Evolutionary conservation across 2,888 invertebrate genomes (phyloP).

Genomic region (Germaria angustata): DNA sequence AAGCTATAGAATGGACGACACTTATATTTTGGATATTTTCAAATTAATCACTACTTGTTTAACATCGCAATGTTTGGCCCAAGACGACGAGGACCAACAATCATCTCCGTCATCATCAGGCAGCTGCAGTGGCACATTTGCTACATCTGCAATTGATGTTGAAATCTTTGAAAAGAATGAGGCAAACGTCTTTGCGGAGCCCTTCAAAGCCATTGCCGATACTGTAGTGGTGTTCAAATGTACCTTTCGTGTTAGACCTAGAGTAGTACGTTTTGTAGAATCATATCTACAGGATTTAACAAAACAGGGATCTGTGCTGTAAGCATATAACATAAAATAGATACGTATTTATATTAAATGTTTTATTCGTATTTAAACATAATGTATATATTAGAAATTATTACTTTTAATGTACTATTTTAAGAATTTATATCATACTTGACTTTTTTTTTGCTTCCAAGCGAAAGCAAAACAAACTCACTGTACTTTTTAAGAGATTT

Average conservation of each 20-base stretch:
- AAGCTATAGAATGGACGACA: conserved; percentile 64
- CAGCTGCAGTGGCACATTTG: conserved; percentile 20
- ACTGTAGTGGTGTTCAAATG: conserved; percentile 69
- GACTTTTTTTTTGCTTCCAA: not conserved
- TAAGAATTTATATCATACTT: not conserved
- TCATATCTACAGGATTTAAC: conserved; percentile 58
- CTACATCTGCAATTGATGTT: conserved; percentile 55
- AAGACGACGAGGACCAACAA: conserved; percentile 65
- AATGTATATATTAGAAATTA: not conserved
- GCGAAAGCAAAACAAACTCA: not conserved
- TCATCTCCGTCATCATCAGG: conserved; percentile 46
- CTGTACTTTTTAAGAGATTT: not conserved
- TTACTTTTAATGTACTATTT: not conserved
- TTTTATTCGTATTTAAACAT: not conserved
- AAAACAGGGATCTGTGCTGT: conserved; percentile 56
- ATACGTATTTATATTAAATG: not conserved
- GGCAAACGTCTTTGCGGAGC: conserved; percentile 76
- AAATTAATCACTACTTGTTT: conserved; percentile 69
- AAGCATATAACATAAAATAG: conserved; percentile 28
- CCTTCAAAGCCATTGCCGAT: conserved; percentile 71
- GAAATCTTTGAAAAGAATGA: conserved; percentile 78
- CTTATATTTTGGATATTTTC: conserved; percentile 72
- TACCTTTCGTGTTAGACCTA: conserved; percentile 69
- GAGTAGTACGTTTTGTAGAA: conserved; percentile 69
- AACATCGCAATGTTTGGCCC: conserved; percentile 46